Base-by-base conservation (phyloP, 2,888 invertebrate genomes). In the Drosophila monieri region DNA sequence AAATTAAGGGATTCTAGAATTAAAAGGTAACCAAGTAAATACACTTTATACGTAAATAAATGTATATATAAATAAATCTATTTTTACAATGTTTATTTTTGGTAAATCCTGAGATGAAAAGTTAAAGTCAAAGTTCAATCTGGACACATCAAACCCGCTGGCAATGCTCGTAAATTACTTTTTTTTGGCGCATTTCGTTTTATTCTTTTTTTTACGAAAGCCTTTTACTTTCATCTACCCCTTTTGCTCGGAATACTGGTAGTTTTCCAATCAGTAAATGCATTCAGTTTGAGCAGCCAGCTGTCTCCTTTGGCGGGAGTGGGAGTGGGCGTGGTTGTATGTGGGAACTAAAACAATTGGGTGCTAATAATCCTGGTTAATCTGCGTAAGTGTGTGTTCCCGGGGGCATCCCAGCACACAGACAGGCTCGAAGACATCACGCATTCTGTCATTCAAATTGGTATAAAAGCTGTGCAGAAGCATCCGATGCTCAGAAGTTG, bases 261-360 rank as follows among this genome's bases (percentile, higher is more conserved):
- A 90, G 90, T 90, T 85, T 91, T 90, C 88, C 80, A 91, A 91
- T 91, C 91, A 91, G 86, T 85, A 91, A 91, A 91, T 91, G 90
- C 89, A 90, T 91, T 91, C 90, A 90, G 76, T 89, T 80, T 89
- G 81, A 71, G 84, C 81, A 76, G 69, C 84, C 80, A 77, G 57
- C 72, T 77, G 75, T 41, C 48, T 59, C 37, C 25, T 69, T 52
- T 18, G 8, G 43, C 60, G 57, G 61, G 47, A 56, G 48, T 61
- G 57, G 61, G 47, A 56, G 70, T 54, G 70, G 43, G 76, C 65
- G 52, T 51, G 65, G 49, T 23, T 44, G 14, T 55, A 46, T 64
- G 76, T 60, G 73, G 73, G 56, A 32, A 69, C 57, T 85, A 80
- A 80, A 89, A 90, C 89, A 90, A 90, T 88, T 86, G 89, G 73